Evolutionary conservation across 2,888 invertebrate genomes (phyloP), one percentile per base, ranked within the genome.

Genomic region (Argynnis bischoffii): DNA sequence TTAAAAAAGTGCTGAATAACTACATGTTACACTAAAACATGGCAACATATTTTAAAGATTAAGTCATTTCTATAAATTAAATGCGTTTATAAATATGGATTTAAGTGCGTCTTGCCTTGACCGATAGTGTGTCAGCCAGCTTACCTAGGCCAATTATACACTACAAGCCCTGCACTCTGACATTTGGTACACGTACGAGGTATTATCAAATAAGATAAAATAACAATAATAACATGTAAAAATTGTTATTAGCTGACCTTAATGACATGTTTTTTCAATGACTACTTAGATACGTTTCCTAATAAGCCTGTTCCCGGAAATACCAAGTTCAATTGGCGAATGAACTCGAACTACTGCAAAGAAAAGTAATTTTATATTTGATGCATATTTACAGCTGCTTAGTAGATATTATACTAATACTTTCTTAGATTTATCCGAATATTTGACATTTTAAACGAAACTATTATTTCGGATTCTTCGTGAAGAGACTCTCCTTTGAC

Each of bases 141-240:
- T 8, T 41, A 11, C 35, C 67, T 72, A 75, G 70, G 64, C 64
- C 68, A 72, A 74, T 74, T 72, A 71, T 63, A 66, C 48, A 56
- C 64, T 67, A 69, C 70, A 69, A 55, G 55, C 60, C 64, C 56
- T 69, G 69, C 70, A 63, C 70, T 67, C 57, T 72, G 73, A 73
- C 72, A 73, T 72, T 73, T 65, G 57, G 59, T 64, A 69, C 54
- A 55, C 63, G 54, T 55, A 63, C 46, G 69, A 71, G 67, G 55
- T 67, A 56, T 64, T 50, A 57, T 56, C 21, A 64, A 64, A 61
- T 64, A 50, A 18, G 18, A 18, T 18, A 18, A 18, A 64, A 67
- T 56, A 65, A 63, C 67, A 70, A 67, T 70, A 70, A 70, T 70
- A 54, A 67, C 64, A 66, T 31, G 26, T 55, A 47, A 35, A 35